Percentiles rank a stretch among this genome's conserved stretches.
phyloP scores from a whole-genome alignment of 2,113 vertebrate genomes.

The Petaurus breviceps region DNA sequence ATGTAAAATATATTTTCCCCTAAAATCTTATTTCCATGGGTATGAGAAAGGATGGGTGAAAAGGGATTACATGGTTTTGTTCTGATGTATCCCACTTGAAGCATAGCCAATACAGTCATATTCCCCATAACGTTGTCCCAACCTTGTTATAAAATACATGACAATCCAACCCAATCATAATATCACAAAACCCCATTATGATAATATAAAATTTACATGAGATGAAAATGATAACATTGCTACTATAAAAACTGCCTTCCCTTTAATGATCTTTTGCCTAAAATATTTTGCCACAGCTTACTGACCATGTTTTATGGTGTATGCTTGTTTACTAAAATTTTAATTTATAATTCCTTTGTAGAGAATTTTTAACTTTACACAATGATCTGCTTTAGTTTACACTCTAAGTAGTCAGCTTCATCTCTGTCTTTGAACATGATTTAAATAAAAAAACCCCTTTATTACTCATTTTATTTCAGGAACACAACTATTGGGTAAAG shows the following conservation, averaged over 20 bases:
- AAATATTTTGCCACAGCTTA: not conserved
- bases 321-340: not conserved
- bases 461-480: not conserved
- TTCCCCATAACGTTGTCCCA: not conserved
- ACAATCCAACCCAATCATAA: not conserved
- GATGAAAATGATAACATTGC: not conserved
- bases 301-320: not conserved
- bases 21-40: not conserved
- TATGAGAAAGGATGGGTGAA: not conserved
- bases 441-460: not conserved
- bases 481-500: not conserved
- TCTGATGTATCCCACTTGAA: not conserved
- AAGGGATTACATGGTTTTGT: not conserved
- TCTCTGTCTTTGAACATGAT: not conserved
- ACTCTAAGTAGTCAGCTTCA: not conserved
- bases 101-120: not conserved
- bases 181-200: not conserved
- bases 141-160: not conserved
- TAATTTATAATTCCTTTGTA: not conserved
- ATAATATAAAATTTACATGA: not conserved
- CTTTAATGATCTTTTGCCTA: not conserved
- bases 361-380: not conserved
- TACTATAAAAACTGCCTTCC: not conserved
- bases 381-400: not conserved
- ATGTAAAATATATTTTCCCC: not conserved